Conservation (phyloP, 2,113 vertebrate genomes). For the Takifugu bimaculatus region DNA sequence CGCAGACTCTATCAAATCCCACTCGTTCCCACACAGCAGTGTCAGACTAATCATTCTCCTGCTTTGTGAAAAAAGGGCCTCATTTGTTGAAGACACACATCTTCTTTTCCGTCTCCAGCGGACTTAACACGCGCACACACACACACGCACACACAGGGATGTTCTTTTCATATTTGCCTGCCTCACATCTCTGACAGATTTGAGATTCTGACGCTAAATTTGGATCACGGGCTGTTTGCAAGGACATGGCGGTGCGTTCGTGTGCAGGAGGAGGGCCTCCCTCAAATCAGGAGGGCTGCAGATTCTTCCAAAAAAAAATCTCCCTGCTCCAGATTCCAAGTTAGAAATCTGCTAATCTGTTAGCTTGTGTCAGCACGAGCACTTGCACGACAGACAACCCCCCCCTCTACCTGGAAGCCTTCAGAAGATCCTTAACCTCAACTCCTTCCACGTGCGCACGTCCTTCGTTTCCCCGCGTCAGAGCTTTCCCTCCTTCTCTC, state of each 20-base stretch:
- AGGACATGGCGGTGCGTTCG: constrained; percentile 23
- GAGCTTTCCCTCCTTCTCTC: constrained; percentile 26
- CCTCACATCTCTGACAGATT: constrained; percentile 41
- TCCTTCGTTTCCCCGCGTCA: constrained; percentile 33
- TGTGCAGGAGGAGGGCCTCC: constrained; percentile 31
- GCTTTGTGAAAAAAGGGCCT: constrained; percentile 43
- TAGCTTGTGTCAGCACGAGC: constrained; percentile 19
- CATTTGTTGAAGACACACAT: constrained; percentile 48
- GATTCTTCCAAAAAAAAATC: constrained; percentile 55
- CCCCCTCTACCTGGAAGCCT: constrained; percentile 2
- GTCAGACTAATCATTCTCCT: constrained; percentile 46
- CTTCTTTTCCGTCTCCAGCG: constrained; percentile 24
- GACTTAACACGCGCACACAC: constrained; percentile 31
- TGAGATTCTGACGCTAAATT: constrained; percentile 49
- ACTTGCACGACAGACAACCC: constrained; percentile 15
- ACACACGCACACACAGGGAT: neutral
- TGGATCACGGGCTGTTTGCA: constrained; percentile 37
- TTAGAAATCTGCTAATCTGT: constrained; percentile 29
- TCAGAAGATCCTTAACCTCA: constrained; percentile 2
- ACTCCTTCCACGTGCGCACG: constrained; percentile 20
- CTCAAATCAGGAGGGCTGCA: constrained; percentile 58
- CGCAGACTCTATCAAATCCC: constrained; percentile 57
- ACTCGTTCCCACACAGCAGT: constrained; percentile 54
- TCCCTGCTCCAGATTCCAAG: constrained; percentile 67
- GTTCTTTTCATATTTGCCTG: constrained; percentile 22